A percentile compares a stretch with the other conserved stretches of the same genome.
Conservation (phyloP, 2,797 vertebrate species). For the Calcarius lapponicus region DNA sequence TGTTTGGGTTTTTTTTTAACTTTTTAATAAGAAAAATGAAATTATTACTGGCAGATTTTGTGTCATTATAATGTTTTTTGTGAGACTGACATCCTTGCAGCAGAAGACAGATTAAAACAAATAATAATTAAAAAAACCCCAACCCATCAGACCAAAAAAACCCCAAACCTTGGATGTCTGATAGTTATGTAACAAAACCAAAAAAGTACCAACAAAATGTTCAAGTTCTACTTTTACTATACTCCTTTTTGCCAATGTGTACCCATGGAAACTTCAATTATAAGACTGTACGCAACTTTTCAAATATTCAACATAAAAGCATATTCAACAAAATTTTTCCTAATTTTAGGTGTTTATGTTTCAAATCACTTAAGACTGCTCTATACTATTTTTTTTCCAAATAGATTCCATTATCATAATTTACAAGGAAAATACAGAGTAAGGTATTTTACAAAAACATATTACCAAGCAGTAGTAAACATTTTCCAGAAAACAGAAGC, state of each 20-base stretch:
- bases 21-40: neutral
- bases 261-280: neutral
- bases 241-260: neutral
- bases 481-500: neutral
- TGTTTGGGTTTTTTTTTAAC: neutral
- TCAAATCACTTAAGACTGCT: neutral
- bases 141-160: neutral
- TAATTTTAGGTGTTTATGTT: neutral
- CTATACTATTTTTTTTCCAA: neutral
- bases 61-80: neutral
- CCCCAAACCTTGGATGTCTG: neutral
- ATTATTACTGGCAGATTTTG: neutral
- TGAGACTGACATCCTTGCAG: neutral
- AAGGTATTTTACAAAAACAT: neutral
- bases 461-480: neutral
- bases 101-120: neutral
- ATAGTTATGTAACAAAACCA: neutral
- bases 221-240: neutral
- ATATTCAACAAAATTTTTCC: neutral
- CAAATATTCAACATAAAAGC: neutral
- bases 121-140: neutral
- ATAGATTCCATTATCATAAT: neutral
- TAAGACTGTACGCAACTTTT: neutral
- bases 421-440: conserved; percentile 22
- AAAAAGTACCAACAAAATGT: neutral